Conservation (phyloP, 92 coral and sea anemone species). For the Plumapathes pennacea region DNA sequence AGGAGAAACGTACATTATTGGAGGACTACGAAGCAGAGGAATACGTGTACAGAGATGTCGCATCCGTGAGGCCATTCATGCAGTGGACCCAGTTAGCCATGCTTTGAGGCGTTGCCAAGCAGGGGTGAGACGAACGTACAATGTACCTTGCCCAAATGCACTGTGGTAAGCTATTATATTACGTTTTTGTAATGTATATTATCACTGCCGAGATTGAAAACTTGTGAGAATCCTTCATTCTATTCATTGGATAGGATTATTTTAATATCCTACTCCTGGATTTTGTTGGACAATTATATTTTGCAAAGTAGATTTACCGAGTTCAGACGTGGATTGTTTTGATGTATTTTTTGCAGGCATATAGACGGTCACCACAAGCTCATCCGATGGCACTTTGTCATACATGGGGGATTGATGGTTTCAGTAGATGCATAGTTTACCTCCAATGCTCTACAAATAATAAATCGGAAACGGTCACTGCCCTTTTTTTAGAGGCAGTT, state of each 20-base stretch:
- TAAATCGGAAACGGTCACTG: conserved; percentile 6
- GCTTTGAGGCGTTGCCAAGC: conserved; percentile 41
- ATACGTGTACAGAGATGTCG: conserved; percentile 49
- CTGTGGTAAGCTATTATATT: conserved; percentile 51
- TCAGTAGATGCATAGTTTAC: conserved; percentile 23
- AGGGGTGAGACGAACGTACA: conserved; percentile 38
- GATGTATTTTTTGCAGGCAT: conserved; percentile 28
- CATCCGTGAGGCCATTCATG: conserved; percentile 40
- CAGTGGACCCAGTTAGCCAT: conserved; percentile 56
- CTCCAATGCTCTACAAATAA: conserved; percentile 12
- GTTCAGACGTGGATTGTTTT: too few relatives aligned
- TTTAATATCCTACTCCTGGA: too few relatives aligned
- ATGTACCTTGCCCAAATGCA: conserved; percentile 55
- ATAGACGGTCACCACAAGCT: conserved; percentile 42
- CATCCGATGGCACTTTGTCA: conserved; percentile 35
- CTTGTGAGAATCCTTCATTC: too few relatives aligned
- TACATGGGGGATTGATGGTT: conserved; percentile 43
- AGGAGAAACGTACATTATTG: conserved; percentile 35
- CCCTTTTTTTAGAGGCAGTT: conserved; percentile 7
- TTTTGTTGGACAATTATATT: too few relatives aligned
- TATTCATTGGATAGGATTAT: too few relatives aligned
- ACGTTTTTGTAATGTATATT: too few relatives aligned
- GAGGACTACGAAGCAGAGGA: conserved; percentile 32
- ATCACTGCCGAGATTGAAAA: too few relatives aligned
- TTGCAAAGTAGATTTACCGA: too few relatives aligned